Evolutionary conservation across 2,113 vertebrate genomes (phyloP).

Genomic region (Myxocyprinus asiaticus): DNA sequence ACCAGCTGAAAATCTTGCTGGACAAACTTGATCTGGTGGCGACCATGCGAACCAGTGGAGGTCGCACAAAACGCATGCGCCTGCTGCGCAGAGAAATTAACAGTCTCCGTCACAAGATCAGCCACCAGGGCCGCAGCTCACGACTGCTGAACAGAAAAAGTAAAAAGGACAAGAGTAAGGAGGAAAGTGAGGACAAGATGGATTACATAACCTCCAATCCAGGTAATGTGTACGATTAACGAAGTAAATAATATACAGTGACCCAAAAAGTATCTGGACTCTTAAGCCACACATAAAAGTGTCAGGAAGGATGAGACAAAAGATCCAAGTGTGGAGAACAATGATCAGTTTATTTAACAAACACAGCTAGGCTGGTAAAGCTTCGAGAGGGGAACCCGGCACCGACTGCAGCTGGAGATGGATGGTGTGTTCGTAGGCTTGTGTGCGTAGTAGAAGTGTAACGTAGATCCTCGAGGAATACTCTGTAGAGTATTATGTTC

Average conservation of each 20-base stretch:
- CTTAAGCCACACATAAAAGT: background rate
- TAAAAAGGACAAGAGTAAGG: slow-evolving; percentile 58
- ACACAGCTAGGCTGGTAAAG: too few relatives aligned
- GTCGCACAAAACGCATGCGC: slow-evolving; percentile 88
- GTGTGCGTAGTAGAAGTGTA: too few relatives aligned
- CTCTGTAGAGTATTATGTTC: too few relatives aligned
- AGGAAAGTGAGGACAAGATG: slow-evolving; percentile 59
- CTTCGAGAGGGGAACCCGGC: too few relatives aligned
- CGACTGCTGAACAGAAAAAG: slow-evolving; percentile 70
- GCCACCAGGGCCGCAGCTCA: slow-evolving; percentile 80
- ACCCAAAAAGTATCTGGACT: too few relatives aligned
- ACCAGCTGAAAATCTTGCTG: slow-evolving; percentile 90
- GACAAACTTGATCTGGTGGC: slow-evolving; percentile 92
- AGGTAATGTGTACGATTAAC: slow-evolving; percentile 8
- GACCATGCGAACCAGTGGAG: slow-evolving; percentile 88
- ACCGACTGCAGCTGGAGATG: too few relatives aligned
- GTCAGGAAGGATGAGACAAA: too few relatives aligned
- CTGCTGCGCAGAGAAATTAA: slow-evolving; percentile 93
- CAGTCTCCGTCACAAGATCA: slow-evolving; percentile 82
- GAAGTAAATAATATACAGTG: background rate
- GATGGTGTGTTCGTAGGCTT: too few relatives aligned
- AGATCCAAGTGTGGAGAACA: too few relatives aligned
- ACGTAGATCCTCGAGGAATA: too few relatives aligned
- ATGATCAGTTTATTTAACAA: too few relatives aligned
- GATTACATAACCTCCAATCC: slow-evolving; percentile 31